Percentiles rank a stretch among this genome's conserved stretches.
Conservation (phyloP, 2,797 vertebrate species). For the Enteromius fasciolatus region DNA sequence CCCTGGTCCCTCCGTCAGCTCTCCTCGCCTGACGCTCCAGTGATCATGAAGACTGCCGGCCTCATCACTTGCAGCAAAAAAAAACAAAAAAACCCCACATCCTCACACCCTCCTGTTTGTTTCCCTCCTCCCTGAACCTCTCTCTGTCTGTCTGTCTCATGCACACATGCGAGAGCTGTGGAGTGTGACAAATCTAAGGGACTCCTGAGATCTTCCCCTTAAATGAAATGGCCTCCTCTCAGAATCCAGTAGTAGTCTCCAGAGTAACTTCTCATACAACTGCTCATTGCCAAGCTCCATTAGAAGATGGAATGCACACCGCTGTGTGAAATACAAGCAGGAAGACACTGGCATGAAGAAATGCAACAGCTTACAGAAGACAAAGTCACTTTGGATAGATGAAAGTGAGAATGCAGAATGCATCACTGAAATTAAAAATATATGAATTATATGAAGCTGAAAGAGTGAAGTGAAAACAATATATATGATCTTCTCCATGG, state of each 20-base stretch:
- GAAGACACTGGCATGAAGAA: constrained; percentile 21
- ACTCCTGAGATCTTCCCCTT: constrained; percentile 56
- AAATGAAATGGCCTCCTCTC: constrained; percentile 54
- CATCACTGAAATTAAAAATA: not conserved
- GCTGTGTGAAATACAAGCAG: constrained; percentile 30
- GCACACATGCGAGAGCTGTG: constrained; percentile 7
- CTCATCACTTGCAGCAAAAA: constrained; percentile 54
- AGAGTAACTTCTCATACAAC: constrained; percentile 43
- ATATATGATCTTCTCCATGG: too few relatives aligned
- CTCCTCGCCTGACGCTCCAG: constrained; percentile 53
- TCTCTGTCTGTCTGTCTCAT: constrained; percentile 13
- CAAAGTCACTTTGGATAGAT: not conserved
- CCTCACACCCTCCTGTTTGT: constrained; percentile 22
- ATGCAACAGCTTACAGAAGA: constrained; percentile 36
- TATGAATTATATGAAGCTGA: not conserved
- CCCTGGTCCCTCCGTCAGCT: constrained; percentile 48
- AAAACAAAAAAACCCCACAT: constrained; percentile 23
- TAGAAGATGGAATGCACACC: constrained; percentile 22
- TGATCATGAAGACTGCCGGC: constrained; percentile 55
- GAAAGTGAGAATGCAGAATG: not conserved
- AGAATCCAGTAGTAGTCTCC: constrained; percentile 41
- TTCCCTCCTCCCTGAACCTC: not conserved
- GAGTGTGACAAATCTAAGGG: constrained; percentile 54
- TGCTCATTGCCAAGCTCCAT: constrained; percentile 39
- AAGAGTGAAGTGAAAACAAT: not conserved